phyloP scores from a whole-genome alignment of 2,113 vertebrate genomes.

The Sturnus vulgaris region DNA sequence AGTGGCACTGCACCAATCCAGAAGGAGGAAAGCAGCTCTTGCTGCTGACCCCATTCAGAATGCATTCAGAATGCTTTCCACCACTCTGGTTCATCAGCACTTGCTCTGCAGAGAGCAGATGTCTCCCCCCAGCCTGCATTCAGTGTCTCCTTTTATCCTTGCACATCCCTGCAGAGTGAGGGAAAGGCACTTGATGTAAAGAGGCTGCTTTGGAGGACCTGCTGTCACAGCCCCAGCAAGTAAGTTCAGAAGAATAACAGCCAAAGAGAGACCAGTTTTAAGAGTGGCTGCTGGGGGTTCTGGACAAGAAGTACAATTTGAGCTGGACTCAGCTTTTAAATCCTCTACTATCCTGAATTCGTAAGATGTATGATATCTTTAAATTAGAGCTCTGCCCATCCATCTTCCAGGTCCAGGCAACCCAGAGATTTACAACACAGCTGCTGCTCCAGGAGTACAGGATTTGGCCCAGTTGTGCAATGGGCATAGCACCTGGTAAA shows the following conservation, averaged over 20 bases:
- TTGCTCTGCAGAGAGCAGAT: background rate
- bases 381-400: background rate
- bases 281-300: background rate
- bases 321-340: background rate
- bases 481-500: background rate
- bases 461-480: background rate
- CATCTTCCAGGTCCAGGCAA: background rate
- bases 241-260: background rate
- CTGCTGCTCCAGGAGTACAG: background rate
- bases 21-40: background rate
- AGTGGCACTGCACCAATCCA: background rate
- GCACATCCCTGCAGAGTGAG: background rate
- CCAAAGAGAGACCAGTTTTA: background rate
- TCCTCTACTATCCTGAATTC: background rate
- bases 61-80: background rate
- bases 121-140: background rate
- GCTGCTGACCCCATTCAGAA: background rate
- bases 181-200: background rate
- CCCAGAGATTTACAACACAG: background rate
- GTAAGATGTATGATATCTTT: background rate
- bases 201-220: background rate
- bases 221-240: background rate
- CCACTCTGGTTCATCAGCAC: background rate
- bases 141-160: background rate
- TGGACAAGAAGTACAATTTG: background rate